Base-by-base conservation (phyloP, 35 echinoderm and acorn worm species). In the Acanthaster planci region DNA sequence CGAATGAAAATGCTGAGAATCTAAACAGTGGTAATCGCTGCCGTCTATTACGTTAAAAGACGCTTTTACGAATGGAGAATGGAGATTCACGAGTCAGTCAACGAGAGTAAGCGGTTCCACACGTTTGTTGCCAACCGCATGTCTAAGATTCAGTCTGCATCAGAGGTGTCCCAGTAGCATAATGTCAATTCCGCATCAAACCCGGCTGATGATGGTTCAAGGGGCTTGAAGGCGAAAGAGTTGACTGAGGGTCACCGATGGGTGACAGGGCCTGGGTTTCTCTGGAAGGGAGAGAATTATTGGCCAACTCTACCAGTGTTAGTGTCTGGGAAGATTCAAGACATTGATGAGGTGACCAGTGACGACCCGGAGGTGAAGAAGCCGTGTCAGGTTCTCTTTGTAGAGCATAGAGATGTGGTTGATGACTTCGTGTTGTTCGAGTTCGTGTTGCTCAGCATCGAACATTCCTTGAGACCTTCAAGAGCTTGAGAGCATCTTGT, bases 161-260 rank as follows among this genome's bases (percentile, higher is more conserved):
- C 23, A 14, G 55, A 58, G 6, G 52, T 68, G 1, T 52, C 34
- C 9, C 86, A 93, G 38, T 93, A 86, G 91, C 37, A 81, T 16
- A 76, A 95, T 60, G 84, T 94, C 8, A 84, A 82, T 16, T 80
- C 88, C 2, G 19, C 75, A 14, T 53, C 19, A 2, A 90, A 90
- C 47, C 87, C 87, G 27, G 92, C 88, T 38, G 92, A 94, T 77
- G 87, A 90, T 38, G 84, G 78, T 0, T 90, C 87, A 67, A 38
- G 87, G 39, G 87, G 92, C 8, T 17, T 94, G 51, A 18, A 44
- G 54, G 86, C 78, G 32, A 26, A 19, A 16, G 42, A 94, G 18
- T 31, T 89, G 7, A 39, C 55, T 21, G 39, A 80, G 10, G 78
- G 82, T 47, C 57, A 67, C 17, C 40, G 86, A 8, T 93, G 91